Evolutionary conservation across 2,888 invertebrate genomes (phyloP).

Genomic region (Leptogaster cylindrica): DNA sequence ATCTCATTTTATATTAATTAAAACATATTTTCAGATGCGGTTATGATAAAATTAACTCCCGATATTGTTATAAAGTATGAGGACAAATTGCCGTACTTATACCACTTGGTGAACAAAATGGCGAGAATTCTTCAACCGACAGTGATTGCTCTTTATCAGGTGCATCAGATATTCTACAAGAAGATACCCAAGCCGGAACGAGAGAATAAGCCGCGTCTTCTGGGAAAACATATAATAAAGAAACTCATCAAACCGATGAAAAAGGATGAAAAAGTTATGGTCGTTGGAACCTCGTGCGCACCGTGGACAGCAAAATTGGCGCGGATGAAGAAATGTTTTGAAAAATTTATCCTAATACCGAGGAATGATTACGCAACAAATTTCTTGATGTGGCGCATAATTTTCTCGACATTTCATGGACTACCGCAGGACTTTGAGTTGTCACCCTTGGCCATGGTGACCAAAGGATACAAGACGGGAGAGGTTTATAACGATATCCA

Average conservation of each 20-base stretch:
- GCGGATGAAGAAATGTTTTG: slow-evolving; percentile 54
- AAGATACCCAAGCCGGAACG: slow-evolving; percentile 59
- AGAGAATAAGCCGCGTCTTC: slow-evolving; percentile 63
- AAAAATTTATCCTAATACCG: slow-evolving; percentile 56
- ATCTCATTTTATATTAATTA: not conserved
- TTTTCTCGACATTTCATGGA: slow-evolving; percentile 52
- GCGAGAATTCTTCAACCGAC: slow-evolving; percentile 68
- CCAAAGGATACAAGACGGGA: slow-evolving; percentile 57
- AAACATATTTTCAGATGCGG: slow-evolving; percentile 62
- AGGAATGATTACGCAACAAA: slow-evolving; percentile 58
- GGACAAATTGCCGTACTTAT: slow-evolving; percentile 68
- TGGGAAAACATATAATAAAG: slow-evolving; percentile 65
- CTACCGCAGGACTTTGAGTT: slow-evolving; percentile 50
- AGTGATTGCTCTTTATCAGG: slow-evolving; percentile 66
- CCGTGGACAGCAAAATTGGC: slow-evolving; percentile 63
- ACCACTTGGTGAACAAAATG: slow-evolving; percentile 70
- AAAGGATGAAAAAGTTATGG: slow-evolving; percentile 64
- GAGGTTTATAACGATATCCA: slow-evolving; percentile 56
- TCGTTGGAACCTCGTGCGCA: slow-evolving; percentile 64
- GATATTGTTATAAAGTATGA: slow-evolving; percentile 68
- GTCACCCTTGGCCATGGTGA: slow-evolving; percentile 55
- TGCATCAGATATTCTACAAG: slow-evolving; percentile 66
- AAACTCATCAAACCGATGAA: slow-evolving; percentile 64
- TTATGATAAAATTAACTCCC: slow-evolving; percentile 70
- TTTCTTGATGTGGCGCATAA: slow-evolving; percentile 55